Conservation (phyloP, 1,140 invertebrate genomes). For the Scaptomyza hsui region DNA sequence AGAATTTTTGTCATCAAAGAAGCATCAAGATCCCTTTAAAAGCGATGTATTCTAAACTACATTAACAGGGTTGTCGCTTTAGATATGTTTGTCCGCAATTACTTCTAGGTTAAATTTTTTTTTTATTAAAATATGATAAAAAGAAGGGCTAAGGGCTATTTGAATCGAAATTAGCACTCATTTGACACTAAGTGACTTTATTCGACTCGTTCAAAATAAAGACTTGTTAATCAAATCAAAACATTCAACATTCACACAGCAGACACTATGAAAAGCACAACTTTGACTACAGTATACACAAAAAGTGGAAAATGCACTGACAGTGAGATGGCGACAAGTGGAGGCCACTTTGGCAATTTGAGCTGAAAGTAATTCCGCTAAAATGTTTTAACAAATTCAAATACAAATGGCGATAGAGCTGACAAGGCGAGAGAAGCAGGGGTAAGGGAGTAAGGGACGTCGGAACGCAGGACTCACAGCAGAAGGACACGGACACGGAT, state of each 20-base stretch:
- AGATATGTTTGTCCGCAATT: too few species aligned
- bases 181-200: conserved; percentile 2
- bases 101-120: too few species aligned
- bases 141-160: neutral
- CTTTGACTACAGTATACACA: neutral
- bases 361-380: conserved; percentile 78
- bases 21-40: too few species aligned
- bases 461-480: neutral
- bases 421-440: neutral
- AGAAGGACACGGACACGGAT: conserved; percentile 6
- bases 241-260: neutral
- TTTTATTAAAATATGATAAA: too few species aligned
- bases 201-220: neutral
- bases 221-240: conserved; percentile 26
- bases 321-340: conserved; percentile 1
- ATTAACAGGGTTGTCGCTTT: too few species aligned
- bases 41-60: too few species aligned
- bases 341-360: conserved; percentile 60
- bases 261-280: conserved; percentile 1
- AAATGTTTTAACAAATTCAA: conserved; percentile 77
- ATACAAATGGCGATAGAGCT: conserved; percentile 45
- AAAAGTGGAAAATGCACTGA: neutral
- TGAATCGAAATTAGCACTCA: neutral
- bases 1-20: too few species aligned
- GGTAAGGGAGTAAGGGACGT: neutral